These are phyloP conservation scores for Cephalopachus bancanus DNA, from an alignment of 2,797 vertebrate genomes.

Conservation along the genomic window DNA sequence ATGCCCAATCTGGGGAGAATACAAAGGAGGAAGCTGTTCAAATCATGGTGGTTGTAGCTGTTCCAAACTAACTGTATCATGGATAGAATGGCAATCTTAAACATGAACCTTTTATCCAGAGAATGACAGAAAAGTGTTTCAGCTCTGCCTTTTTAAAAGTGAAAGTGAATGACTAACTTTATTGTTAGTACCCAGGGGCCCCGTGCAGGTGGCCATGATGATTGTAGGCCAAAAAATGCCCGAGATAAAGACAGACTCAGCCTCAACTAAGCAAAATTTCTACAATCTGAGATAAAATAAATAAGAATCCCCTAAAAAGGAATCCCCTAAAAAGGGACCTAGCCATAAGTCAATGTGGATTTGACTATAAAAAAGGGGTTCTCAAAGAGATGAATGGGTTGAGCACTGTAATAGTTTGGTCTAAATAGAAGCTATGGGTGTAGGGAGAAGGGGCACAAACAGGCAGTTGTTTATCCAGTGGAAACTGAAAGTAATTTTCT, in stretches of 20 bases:
- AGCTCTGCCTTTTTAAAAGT: neutral
- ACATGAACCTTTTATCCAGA: neutral
- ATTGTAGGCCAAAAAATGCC: neutral
- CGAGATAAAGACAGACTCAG: neutral
- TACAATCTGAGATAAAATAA: neutral
- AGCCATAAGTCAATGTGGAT: neutral
- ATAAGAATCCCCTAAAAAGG: neutral
- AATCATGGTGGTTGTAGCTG: neutral
- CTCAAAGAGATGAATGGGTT: neutral
- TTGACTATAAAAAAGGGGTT: neutral
- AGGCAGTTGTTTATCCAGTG: neutral
- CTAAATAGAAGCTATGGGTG: neutral
- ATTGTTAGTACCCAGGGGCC: neutral
- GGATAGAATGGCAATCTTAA: neutral
- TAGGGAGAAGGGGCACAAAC: neutral
- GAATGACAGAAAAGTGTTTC: neutral
- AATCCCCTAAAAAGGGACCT: neutral
- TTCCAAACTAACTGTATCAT: neutral
- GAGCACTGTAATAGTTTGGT: neutral
- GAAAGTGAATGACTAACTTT: neutral
- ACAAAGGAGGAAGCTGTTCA: neutral
- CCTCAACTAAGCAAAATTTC: neutral
- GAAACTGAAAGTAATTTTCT: neutral
- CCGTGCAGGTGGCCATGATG: neutral
- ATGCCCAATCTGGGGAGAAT: neutral